These are phyloP conservation scores for Cotesia typhae DNA, from an alignment of 1,140 invertebrate species.

Conservation along the genomic window DNA sequence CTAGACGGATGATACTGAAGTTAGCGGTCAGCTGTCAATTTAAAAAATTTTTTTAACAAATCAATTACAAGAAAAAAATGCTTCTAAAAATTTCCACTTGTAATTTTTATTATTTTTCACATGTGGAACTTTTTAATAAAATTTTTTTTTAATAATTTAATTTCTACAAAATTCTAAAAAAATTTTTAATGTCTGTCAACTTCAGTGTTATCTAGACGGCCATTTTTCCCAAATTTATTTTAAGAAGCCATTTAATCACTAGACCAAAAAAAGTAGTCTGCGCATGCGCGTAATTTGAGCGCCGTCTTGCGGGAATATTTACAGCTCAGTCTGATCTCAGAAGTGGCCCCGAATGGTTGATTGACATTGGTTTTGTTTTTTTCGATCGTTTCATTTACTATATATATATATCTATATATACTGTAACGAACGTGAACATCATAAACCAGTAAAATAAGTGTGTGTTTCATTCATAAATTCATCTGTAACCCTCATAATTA, in stretches of 20 bases:
- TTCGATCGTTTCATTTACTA: too few species aligned
- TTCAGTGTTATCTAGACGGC: background rate
- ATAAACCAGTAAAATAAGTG: constrained; percentile 9
- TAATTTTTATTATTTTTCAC: too few species aligned
- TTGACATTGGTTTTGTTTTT: constrained; percentile 35
- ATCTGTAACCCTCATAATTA: background rate
- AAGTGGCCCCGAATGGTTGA: constrained; percentile 48
- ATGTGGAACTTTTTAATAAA: too few species aligned
- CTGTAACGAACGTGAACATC: background rate
- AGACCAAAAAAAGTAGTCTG: background rate
- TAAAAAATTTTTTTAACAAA: too few species aligned
- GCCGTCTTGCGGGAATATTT: constrained; percentile 46
- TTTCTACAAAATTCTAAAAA: too few species aligned
- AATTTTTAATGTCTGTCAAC: too few species aligned
- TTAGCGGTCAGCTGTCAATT: too few species aligned
- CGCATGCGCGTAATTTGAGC: constrained; percentile 45
- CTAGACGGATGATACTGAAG: too few species aligned
- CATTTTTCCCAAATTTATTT: constrained; percentile 4
- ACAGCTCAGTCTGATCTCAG: constrained; percentile 47
- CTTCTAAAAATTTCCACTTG: too few species aligned
- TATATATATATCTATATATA: too few species aligned
- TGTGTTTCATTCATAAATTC: constrained; percentile 6
- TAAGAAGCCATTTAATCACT: constrained; percentile 1
- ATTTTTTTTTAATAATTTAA: too few species aligned
- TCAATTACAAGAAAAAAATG: too few species aligned